Conservation (phyloP, 2,888 invertebrate genomes). For the Chironomus riparius region DNA sequence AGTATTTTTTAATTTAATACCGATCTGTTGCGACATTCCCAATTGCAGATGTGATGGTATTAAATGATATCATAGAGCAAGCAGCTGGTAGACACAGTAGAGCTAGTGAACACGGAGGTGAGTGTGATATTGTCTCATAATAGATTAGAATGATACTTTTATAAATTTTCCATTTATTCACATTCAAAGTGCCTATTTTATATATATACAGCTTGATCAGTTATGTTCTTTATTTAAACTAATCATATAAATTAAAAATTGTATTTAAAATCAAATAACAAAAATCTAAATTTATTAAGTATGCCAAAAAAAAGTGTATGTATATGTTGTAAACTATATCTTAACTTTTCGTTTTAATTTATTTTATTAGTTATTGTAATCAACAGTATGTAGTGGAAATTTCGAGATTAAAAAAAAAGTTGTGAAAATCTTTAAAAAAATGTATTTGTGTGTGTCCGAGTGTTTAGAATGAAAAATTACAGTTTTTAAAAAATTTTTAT, state of each 20-base stretch:
- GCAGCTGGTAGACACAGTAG: constrained; percentile 82
- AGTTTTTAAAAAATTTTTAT: too few species aligned
- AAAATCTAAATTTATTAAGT: constrained; percentile 38
- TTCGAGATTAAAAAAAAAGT: too few species aligned
- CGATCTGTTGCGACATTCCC: neutral
- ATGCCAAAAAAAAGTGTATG: constrained; percentile 38
- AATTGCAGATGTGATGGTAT: constrained; percentile 85
- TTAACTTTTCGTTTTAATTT: constrained; percentile 47
- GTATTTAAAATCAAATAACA: constrained; percentile 32
- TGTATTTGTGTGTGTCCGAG: neutral
- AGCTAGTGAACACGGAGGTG: constrained; percentile 82
- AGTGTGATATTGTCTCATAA: constrained; percentile 33
- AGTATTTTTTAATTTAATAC: constrained; percentile 29
- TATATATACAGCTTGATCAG: constrained; percentile 25
- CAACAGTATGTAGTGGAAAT: neutral
- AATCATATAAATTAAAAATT: constrained; percentile 25
- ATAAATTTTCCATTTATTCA: neutral
- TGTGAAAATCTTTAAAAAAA: neutral
- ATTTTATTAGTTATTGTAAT: neutral
- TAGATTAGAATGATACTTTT: neutral
- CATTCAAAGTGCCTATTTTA: constrained; percentile 2
- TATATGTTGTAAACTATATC: constrained; percentile 46
- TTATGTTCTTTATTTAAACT: constrained; percentile 8
- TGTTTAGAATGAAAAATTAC: too few species aligned
- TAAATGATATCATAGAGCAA: constrained; percentile 94